Percentiles rank a stretch among this genome's conserved stretches.
Evolutionary conservation across 2,113 vertebrate genomes (phyloP).

Genomic region (Leucosticte australis): DNA sequence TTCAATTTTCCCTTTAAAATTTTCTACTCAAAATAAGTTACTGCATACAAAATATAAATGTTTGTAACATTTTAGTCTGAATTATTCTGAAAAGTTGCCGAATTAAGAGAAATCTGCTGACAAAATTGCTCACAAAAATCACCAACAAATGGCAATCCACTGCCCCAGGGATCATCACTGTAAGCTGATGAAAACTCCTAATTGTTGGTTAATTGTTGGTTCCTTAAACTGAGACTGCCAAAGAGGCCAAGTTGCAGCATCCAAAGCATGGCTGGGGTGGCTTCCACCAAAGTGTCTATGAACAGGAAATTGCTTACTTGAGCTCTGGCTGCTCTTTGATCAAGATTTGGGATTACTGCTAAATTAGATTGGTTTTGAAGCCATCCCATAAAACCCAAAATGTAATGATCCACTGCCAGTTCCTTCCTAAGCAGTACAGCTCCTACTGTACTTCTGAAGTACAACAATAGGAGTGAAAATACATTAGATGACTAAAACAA

Average conservation of each 20-base stretch:
- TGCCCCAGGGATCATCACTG: not conserved
- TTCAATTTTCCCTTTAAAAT: not conserved
- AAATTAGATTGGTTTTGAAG: not conserved
- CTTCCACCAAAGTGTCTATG: not conserved
- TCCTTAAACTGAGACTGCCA: not conserved
- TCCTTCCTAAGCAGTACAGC: not conserved
- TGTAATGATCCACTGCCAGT: not conserved
- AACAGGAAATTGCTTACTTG: not conserved
- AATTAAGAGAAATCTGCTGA: not conserved
- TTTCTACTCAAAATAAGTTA: not conserved
- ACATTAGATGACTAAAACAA: not conserved
- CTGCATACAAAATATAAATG: rapidly evolving
- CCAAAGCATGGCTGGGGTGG: not conserved
- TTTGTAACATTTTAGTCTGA: not conserved
- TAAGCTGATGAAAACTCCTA: not conserved
- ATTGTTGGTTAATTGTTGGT: not conserved
- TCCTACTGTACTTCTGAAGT: not conserved
- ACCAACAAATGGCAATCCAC: not conserved
- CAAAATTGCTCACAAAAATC: not conserved
- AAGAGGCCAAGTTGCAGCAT: not conserved
- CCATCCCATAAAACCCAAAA: not conserved
- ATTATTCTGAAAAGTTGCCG: not conserved
- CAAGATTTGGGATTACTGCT: not conserved
- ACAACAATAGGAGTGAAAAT: not conserved
- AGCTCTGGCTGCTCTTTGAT: not conserved